phyloP scores from a whole-genome alignment of 2,888 invertebrate species.

The Cremastobaeus sp. region DNA sequence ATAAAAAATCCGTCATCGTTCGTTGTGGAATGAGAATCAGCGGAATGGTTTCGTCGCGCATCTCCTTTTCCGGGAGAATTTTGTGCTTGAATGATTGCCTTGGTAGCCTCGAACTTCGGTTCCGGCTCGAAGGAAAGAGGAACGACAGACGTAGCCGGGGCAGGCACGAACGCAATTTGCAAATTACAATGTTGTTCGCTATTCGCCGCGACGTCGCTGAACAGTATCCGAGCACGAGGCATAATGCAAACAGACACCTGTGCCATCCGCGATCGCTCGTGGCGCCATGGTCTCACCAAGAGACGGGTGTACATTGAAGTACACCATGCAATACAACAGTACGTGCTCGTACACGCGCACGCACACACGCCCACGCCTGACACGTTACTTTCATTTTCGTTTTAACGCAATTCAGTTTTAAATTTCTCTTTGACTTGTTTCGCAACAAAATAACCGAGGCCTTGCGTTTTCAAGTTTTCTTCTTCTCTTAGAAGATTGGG shows the following conservation, averaged over 20 bases:
- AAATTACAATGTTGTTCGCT: constrained; percentile 71
- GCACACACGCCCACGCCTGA: constrained; percentile 40
- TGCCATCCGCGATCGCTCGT: constrained; percentile 67
- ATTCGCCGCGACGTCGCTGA: constrained; percentile 62
- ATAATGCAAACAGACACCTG: constrained; percentile 71
- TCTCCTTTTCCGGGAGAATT: constrained; percentile 42
- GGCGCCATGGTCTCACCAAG: constrained; percentile 64
- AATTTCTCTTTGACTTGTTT: neutral
- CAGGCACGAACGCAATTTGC: constrained; percentile 68
- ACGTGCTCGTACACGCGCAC: no score
- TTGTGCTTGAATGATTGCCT: constrained; percentile 53
- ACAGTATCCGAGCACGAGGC: constrained; percentile 56
- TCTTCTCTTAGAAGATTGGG: no score
- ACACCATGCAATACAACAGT: constrained; percentile 44
- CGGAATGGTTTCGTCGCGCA: constrained; percentile 24
- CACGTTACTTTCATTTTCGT: constrained; percentile 59
- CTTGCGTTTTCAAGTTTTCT: no score
- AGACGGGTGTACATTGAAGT: constrained; percentile 49
- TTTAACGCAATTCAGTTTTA: constrained; percentile 31
- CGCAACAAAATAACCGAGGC: no score
- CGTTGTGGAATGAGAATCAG: constrained; percentile 30
- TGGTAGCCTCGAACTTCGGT: constrained; percentile 54
- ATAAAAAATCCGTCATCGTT: no score
- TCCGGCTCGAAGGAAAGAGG: constrained; percentile 49
- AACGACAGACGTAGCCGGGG: constrained; percentile 48